These are phyloP conservation scores for Ganaspis brasiliensis DNA, from an alignment of 2,888 invertebrate species.

Conservation along the genomic window DNA sequence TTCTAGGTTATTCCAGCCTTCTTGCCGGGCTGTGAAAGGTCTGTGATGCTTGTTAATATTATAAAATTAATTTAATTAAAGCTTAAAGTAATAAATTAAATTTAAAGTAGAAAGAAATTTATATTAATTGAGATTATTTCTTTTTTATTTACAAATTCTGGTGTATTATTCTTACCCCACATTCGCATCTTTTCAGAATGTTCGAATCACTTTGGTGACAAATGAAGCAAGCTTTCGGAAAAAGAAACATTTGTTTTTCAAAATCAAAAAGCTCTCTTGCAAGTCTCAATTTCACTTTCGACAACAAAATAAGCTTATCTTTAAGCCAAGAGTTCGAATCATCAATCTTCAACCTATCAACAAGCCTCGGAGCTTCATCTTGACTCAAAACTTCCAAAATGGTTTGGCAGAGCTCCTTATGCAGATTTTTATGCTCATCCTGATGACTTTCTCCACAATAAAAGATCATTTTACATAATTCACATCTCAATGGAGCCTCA, in stretches of 20 bases:
- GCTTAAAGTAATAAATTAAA: no score
- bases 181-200: constrained; percentile 49
- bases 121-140: no score
- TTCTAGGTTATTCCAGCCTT: no score
- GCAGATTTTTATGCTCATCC: background rate
- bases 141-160: no score
- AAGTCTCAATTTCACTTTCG: constrained; percentile 47
- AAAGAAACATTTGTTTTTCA: constrained; percentile 70
- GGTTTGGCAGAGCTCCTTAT: background rate
- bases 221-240: constrained; percentile 67
- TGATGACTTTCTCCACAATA: background rate
- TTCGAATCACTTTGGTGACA: constrained; percentile 63
- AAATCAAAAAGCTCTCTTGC: no score
- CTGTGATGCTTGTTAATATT: no score
- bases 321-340: constrained; percentile 55
- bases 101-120: no score
- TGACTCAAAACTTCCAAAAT: constrained; percentile 45
- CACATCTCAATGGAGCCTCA: background rate
- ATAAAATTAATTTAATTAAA: no score
- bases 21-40: no score
- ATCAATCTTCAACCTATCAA: constrained; percentile 33
- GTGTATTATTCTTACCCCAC: constrained; percentile 23
- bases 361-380: constrained; percentile 39
- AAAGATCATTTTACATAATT: background rate
- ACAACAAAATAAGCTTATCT: constrained; percentile 63